Percentiles rank a stretch among this genome's conserved stretches.
These are phyloP conservation scores for Drosophila oshimai DNA, from an alignment of 1,140 invertebrate species.

Conservation along the genomic window DNA sequence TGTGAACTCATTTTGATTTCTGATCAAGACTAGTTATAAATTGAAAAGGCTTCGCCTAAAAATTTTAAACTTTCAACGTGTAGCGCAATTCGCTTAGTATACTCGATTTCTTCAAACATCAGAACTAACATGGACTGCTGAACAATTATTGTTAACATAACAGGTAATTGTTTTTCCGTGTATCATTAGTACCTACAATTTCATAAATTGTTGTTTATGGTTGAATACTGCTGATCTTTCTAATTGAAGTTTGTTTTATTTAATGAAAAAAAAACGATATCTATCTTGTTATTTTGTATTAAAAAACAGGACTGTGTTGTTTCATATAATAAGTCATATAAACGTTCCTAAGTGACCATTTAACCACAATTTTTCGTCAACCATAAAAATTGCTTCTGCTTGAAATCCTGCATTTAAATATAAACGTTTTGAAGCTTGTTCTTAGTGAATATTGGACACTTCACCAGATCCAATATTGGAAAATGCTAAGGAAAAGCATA, in stretches of 20 bases:
- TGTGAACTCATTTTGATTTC: not conserved
- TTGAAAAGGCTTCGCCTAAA: not conserved
- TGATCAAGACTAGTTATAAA: not conserved
- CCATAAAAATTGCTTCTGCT: not conserved
- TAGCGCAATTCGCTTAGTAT: not conserved
- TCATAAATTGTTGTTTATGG: no score
- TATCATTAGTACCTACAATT: not conserved
- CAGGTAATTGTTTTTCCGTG: not conserved
- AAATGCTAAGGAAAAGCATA: not conserved
- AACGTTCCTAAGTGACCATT: not conserved
- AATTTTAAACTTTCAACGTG: not conserved
- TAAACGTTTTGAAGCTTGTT: not conserved
- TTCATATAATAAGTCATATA: not conserved
- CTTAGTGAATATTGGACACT: conserved; percentile 1
- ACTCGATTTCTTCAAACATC: not conserved
- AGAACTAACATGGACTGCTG: not conserved
- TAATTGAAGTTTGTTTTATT: not conserved
- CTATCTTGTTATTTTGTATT: no score
- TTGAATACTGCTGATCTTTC: not conserved
- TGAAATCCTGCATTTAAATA: not conserved
- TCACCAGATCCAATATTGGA: not conserved
- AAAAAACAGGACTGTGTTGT: no score
- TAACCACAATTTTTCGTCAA: not conserved
- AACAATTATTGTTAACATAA: not conserved
- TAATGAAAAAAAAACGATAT: not conserved